Base-by-base conservation (phyloP, 2,113 vertebrate genomes). In the Turdus rufiventris region DNA sequence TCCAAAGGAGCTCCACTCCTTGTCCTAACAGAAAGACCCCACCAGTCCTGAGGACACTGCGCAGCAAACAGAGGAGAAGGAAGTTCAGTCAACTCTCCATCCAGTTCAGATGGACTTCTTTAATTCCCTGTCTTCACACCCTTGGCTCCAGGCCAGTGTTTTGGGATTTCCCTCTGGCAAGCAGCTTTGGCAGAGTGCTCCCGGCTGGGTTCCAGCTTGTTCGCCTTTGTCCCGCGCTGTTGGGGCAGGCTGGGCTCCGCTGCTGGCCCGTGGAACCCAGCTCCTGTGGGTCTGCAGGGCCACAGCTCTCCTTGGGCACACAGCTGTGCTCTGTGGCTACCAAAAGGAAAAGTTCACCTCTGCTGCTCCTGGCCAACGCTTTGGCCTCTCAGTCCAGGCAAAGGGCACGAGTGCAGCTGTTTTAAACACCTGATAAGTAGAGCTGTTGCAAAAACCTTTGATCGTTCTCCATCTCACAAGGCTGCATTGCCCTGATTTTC, bases 91-190 rank as follows among this genome's bases (percentile, higher is more conserved):
- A 77, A 5, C 67, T 90, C 28, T 51, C 50, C 50, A 51, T 51
- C 50, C 26, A 51, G 10, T 51, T 93, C 33, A 51, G 60, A 83
- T 70, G 21, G 79, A 74, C 63, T 77, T 93, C 62, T 89, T 61
- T 66, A 91, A 74, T 85, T 93, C 68, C 43, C 15, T 89, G 33
- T 93, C 56, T 72, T 60, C 54, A 33, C 88, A 50, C 71, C 43
- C 47, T 83, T 96, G 95, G 91, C 93, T 89, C 54, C 34, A 73
- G 85, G 85, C 96, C 93, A n/a, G 29, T 33, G 50, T 93, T 95
- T 94, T 87, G 92, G 93, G 96, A 88, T 94, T 92, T 94, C 85
- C 94, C 84, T 74, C 93, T 96, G 93, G 92, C 96, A 78, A 33
- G 74, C 13, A 58, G 42, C 61, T 80, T 85, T 96, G 95, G 95